Conservation (phyloP, 2,113 vertebrate genomes). For the Thymallus thymallus region DNA sequence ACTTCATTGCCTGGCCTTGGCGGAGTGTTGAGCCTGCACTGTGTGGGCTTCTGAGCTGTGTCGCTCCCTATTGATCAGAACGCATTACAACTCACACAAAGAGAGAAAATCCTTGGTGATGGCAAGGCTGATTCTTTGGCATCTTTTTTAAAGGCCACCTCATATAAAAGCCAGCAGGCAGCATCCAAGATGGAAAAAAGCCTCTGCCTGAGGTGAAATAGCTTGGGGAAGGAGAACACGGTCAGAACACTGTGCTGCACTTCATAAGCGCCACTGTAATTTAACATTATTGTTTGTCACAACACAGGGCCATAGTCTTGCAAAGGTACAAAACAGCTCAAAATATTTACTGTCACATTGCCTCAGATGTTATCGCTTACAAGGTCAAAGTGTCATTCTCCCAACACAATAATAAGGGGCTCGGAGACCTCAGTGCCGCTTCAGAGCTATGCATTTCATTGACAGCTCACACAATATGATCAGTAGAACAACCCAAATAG, state of each 20-base stretch:
- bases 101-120: slow-evolving; percentile 43
- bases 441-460: neutral
- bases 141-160: slow-evolving; percentile 30
- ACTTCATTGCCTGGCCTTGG: slow-evolving; percentile 45
- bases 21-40: slow-evolving; percentile 30
- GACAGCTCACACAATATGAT: slow-evolving; percentile 7
- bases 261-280: neutral
- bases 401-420: slow-evolving; percentile 59
- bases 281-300: neutral
- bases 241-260: neutral
- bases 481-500: slow-evolving; percentile 2
- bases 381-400: slow-evolving; percentile 63
- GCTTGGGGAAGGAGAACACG: slow-evolving; percentile 12
- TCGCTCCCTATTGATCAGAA: slow-evolving; percentile 44
- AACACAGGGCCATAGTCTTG: slow-evolving; percentile 25
- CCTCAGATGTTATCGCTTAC: slow-evolving; percentile 56
- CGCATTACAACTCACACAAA: slow-evolving; percentile 38
- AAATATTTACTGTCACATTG: slow-evolving; percentile 56
- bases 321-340: slow-evolving; percentile 30
- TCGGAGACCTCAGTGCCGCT: slow-evolving; percentile 36
- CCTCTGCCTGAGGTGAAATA: neutral
- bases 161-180: slow-evolving; percentile 22
- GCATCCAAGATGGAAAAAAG: slow-evolving; percentile 29
- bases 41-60: slow-evolving; percentile 31
- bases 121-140: slow-evolving; percentile 31